Evolutionary conservation across 2,113 vertebrate genomes (phyloP).

Genomic region (Todiramphus saurophagus): DNA sequence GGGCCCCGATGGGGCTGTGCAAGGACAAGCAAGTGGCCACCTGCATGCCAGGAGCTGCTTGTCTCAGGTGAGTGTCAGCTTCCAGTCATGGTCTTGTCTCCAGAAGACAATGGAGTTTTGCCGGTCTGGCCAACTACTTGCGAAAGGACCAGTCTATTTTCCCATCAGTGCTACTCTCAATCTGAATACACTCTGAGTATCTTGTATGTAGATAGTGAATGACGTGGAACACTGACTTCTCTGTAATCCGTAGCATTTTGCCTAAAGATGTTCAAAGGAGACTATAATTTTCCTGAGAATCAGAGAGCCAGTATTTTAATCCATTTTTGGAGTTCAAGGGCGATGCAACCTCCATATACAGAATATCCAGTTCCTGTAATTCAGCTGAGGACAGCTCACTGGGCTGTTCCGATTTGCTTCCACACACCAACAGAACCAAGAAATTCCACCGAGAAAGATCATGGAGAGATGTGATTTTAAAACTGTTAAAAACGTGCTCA

Average conservation of each 20-base stretch:
- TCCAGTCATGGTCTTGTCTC: background rate
- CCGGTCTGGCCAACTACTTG: background rate
- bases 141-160: fast-evolving
- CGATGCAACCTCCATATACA: background rate
- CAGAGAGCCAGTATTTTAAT: background rate
- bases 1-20: fast-evolving
- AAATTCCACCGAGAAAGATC: background rate
- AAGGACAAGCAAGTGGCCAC: background rate
- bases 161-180: background rate
- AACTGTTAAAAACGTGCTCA: background rate
- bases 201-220: background rate
- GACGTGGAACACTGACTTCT: background rate
- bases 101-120: background rate
- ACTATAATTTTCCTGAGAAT: background rate
- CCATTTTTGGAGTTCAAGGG: background rate
- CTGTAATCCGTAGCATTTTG: background rate
- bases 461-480: background rate
- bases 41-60: background rate
- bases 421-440: background rate
- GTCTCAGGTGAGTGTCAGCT: background rate
- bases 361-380: background rate
- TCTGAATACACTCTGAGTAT: background rate
- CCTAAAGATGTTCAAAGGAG: background rate
- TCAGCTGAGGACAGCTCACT: background rate
- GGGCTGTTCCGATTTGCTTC: background rate